phyloP scores from a whole-genome alignment of 1,140 invertebrate species.

The Nomia melanderi region DNA sequence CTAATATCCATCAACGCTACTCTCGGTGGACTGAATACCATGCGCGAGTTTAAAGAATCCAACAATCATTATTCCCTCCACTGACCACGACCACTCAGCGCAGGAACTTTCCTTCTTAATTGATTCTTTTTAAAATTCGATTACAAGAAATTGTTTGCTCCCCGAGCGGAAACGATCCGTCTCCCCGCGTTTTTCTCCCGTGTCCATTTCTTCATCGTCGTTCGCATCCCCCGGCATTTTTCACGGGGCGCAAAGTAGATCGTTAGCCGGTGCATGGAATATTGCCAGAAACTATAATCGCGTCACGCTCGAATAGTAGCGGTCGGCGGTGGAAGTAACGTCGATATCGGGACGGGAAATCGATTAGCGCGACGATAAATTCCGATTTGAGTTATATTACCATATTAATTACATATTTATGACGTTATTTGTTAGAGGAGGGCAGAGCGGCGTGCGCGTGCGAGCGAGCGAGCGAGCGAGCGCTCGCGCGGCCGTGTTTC shows the following conservation, averaged over 20 bases:
- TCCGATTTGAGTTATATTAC: constrained; percentile 49
- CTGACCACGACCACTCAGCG: too few species aligned
- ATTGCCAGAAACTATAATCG: constrained; percentile 46
- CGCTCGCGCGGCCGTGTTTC: constrained; percentile 3
- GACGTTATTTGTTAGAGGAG: constrained; percentile 47
- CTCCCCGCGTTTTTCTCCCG: not conserved
- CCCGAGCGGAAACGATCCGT: constrained; percentile 2
- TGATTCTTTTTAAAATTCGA: too few species aligned
- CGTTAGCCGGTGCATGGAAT: constrained; percentile 40
- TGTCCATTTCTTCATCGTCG: not conserved
- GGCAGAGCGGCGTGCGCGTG: too few species aligned
- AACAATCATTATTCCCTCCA: too few species aligned
- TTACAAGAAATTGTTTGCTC: too few species aligned
- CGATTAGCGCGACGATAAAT: constrained; percentile 46
- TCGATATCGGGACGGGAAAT: constrained; percentile 44
- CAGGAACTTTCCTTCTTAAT: too few species aligned
- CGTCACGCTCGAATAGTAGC: constrained; percentile 40
- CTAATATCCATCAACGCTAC: too few species aligned
- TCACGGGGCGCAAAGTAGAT: constrained; percentile 46
- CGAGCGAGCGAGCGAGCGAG: not conserved
- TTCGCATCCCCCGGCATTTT: constrained; percentile 20
- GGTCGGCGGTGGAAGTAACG: constrained; percentile 17
- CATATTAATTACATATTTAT: constrained; percentile 53
- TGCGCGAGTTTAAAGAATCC: too few species aligned
- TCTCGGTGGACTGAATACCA: too few species aligned